A percentile compares a stretch with the other conserved stretches of the same genome.
phyloP scores from a whole-genome alignment of 1,140 invertebrate species.

The Pygmarrhopalites habei region DNA sequence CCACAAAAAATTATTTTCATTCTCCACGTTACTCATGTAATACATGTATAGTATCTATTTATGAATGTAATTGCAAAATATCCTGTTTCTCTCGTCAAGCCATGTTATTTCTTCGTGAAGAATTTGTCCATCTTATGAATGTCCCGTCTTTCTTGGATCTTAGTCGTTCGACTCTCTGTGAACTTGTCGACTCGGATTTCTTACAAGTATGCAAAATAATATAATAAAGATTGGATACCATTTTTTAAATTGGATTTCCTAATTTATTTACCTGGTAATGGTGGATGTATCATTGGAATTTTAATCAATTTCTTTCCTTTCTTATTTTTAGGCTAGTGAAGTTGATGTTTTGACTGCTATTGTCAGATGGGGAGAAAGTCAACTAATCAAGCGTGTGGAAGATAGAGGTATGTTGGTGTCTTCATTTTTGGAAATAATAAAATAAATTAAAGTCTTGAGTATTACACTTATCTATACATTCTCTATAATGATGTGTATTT shows the following conservation, averaged over 20 bases:
- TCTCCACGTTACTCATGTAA: too few species aligned
- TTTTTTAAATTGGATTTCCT: too few species aligned
- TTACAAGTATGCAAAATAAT: slow-evolving; percentile 22
- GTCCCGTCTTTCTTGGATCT: slow-evolving; percentile 69
- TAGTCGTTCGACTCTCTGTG: slow-evolving; percentile 68
- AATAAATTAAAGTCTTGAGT: too few species aligned
- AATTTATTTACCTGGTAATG: too few species aligned
- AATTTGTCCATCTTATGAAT: slow-evolving; percentile 68
- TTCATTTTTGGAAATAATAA: not conserved
- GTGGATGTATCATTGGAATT: too few species aligned
- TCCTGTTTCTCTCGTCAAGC: too few species aligned
- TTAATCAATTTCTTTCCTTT: too few species aligned
- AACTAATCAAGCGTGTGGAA: slow-evolving; percentile 38
- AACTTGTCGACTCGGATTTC: slow-evolving; percentile 56
- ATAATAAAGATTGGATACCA: too few species aligned
- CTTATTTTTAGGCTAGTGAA: slow-evolving; percentile 26
- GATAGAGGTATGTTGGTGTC: slow-evolving; percentile 30
- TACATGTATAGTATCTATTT: too few species aligned
- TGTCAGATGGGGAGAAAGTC: slow-evolving; percentile 35
- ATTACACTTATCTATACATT: too few species aligned
- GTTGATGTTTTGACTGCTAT: slow-evolving; percentile 28
- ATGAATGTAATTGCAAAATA: too few species aligned
- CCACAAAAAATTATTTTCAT: too few species aligned
- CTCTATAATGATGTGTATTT: slow-evolving; percentile 39
- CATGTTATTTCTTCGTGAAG: slow-evolving; percentile 72